phyloP scores from a whole-genome alignment of 2,113 vertebrate species.

The Strix uralensis region DNA sequence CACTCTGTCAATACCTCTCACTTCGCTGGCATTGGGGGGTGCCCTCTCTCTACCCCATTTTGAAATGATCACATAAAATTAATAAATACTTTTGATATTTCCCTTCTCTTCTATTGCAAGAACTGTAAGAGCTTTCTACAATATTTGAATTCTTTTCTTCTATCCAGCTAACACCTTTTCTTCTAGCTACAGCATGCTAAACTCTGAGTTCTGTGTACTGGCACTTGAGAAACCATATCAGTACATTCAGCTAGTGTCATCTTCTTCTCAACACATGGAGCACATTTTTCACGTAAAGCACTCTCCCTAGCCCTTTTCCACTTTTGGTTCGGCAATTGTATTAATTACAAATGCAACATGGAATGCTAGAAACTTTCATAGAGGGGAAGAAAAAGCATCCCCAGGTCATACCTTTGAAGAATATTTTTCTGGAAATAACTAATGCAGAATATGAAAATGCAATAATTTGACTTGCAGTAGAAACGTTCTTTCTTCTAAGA shows the following conservation, averaged over 20 bases:
- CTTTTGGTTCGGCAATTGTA: not conserved
- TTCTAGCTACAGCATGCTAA: not conserved
- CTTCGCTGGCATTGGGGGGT: not conserved
- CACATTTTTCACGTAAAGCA: not conserved
- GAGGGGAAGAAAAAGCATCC: not conserved
- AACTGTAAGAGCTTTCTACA: not conserved
- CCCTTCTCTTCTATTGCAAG: not conserved
- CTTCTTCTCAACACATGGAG: not conserved
- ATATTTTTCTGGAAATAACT: slow-evolving; percentile 59
- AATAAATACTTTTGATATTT: not conserved
- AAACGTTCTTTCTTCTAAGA: slow-evolving; percentile 72
- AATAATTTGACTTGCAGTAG: slow-evolving; percentile 69
- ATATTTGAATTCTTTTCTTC: not conserved
- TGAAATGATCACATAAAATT: not conserved
- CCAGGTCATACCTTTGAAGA: slow-evolving; percentile 47
- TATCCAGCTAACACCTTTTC: not conserved
- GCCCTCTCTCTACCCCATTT: not conserved
- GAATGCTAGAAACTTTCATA: slow-evolving; percentile 8
- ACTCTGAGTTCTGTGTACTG: not conserved
- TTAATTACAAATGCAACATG: slow-evolving; percentile 18
- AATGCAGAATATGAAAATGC: slow-evolving; percentile 68
- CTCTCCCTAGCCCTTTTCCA: not conserved
- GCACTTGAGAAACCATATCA: not conserved
- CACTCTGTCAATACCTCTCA: not conserved
- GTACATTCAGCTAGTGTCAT: not conserved